Conservation (phyloP, 2,113 vertebrate species). For the Syngnathus floridae region DNA sequence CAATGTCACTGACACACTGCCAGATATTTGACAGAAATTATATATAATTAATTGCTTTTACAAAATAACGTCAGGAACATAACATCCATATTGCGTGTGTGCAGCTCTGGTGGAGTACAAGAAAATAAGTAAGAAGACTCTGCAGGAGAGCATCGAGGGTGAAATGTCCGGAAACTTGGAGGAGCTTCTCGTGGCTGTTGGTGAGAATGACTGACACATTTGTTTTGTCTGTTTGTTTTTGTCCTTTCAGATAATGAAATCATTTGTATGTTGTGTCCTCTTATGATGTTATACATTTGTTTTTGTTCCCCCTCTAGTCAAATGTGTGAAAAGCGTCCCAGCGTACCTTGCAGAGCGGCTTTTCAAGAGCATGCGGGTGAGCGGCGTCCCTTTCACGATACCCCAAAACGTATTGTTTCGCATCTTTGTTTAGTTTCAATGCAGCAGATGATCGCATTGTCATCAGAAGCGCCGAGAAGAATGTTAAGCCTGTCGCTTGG, state of each 20-base stretch:
- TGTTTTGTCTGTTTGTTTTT: background rate
- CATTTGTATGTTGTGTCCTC: background rate
- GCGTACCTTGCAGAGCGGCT: conserved; percentile 69
- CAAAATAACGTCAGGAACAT: no score
- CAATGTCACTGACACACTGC: background rate
- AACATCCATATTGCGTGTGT: background rate
- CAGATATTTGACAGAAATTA: no score
- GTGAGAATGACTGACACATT: conserved; percentile 52
- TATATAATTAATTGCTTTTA: no score
- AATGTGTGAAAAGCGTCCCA: conserved; percentile 69
- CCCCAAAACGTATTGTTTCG: conserved; percentile 4
- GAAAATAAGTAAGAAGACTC: conserved; percentile 77
- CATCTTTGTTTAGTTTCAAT: background rate
- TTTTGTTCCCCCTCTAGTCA: conserved; percentile 53
- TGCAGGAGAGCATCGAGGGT: conserved; percentile 80
- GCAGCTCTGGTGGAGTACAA: conserved; percentile 81
- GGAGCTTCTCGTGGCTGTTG: conserved; percentile 77
- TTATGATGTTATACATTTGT: background rate
- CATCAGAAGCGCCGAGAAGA: conserved; percentile 36
- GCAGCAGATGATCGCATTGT: conserved; percentile 16
- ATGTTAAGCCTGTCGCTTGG: conserved; percentile 40
- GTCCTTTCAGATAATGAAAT: background rate
- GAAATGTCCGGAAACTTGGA: conserved; percentile 80
- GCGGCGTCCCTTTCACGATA: background rate
- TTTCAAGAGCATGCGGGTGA: conserved; percentile 70